Percentiles rank a stretch among this genome's conserved stretches.
Evolutionary conservation across 2,797 vertebrate species (phyloP).

Genomic region (Danio choprae): DNA sequence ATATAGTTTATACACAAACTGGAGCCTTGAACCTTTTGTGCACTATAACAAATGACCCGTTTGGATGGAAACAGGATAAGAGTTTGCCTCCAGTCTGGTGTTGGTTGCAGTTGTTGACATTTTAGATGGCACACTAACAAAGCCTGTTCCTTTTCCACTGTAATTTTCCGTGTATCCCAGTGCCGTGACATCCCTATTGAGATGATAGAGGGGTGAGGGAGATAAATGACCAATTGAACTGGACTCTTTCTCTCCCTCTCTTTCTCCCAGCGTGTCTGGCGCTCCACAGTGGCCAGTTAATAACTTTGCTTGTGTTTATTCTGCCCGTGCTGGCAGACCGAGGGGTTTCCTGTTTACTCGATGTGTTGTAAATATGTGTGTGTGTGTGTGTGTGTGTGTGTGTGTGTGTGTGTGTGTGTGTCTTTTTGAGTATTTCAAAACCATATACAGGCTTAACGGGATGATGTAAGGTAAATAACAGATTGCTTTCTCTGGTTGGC

Average conservation of each 20-base stretch:
- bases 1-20: constrained; percentile 19
- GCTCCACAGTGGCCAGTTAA: constrained; percentile 51
- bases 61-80: constrained; percentile 8
- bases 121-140: constrained; percentile 13
- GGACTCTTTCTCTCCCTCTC: neutral
- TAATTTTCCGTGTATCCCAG: constrained; percentile 10
- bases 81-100: constrained; percentile 3
- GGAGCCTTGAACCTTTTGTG: neutral
- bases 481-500: neutral
- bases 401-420: neutral
- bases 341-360: constrained; percentile 56
- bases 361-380: neutral
- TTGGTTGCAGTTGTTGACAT: constrained; percentile 34
- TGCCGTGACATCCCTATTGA: constrained; percentile 38
- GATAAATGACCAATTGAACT: constrained; percentile 34
- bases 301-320: constrained; percentile 57
- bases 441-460: neutral
- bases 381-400: too few species aligned
- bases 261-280: neutral
- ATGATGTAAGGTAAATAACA: constrained; percentile 21
- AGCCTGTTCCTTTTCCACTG: constrained; percentile 27
- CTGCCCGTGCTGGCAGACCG: constrained; percentile 34
- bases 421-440: neutral
- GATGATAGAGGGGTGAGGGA: neutral
- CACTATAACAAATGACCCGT: neutral